A percentile compares a stretch with the other conserved stretches of the same genome.
phyloP scores from a whole-genome alignment of 2,113 vertebrate genomes.

The Vidua chalybeata region DNA sequence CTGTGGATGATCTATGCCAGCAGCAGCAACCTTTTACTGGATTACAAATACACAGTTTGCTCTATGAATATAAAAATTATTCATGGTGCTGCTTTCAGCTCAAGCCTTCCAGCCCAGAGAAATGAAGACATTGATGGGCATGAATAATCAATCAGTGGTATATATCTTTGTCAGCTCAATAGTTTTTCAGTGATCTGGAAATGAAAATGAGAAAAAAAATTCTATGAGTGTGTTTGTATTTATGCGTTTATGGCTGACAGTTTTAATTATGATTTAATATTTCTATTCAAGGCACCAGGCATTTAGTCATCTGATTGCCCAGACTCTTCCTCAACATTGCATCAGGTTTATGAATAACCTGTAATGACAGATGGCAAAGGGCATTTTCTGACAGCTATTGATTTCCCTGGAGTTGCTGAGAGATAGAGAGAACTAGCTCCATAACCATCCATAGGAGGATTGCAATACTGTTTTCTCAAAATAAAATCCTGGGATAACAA shows the following conservation, averaged over 20 bases:
- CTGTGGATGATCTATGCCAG: not conserved
- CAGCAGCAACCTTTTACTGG: not conserved
- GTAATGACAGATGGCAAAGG: not conserved
- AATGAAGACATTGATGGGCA: not conserved
- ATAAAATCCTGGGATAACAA: not conserved
- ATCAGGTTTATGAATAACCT: constrained; percentile 7
- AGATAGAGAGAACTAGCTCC: not conserved
- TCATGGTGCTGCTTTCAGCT: not conserved
- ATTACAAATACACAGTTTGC: not conserved
- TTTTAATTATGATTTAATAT: constrained; percentile 5
- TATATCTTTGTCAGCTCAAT: not conserved
- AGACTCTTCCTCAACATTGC: not conserved
- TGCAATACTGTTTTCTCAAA: not conserved
- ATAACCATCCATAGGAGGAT: not conserved
- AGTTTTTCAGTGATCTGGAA: not conserved
- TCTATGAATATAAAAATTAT: not conserved
- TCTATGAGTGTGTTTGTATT: not conserved
- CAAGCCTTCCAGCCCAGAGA: not conserved
- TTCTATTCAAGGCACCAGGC: not conserved
- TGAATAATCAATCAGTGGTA: not conserved
- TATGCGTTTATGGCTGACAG: not conserved
- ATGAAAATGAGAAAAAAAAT: not conserved
- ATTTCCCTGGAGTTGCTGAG: not conserved
- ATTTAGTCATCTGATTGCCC: not conserved
- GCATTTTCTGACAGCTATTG: not conserved